phyloP scores from a whole-genome alignment of 1,140 invertebrate genomes.

The Achroia grisella region DNA sequence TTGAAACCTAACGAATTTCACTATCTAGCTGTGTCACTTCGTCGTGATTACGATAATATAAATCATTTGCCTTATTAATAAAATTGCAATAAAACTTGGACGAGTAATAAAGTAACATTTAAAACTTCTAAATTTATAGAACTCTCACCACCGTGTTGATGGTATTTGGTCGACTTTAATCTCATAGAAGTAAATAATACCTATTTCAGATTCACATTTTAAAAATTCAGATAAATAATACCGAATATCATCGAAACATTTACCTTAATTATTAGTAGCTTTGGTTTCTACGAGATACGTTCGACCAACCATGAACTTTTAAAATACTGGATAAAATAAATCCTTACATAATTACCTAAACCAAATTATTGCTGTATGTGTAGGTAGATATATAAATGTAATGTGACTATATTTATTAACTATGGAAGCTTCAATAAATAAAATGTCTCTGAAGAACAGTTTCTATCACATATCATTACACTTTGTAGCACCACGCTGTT shows the following conservation, averaged over 20 bases:
- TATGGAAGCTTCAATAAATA: constrained; percentile 70
- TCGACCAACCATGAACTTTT: constrained; percentile 26
- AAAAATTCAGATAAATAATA: neutral
- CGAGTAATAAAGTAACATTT: constrained; percentile 18
- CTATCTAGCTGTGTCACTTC: constrained; percentile 39
- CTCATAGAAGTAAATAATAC: constrained; percentile 19
- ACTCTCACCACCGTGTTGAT: constrained; percentile 13
- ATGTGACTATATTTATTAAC: constrained; percentile 53
- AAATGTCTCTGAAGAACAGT: constrained; percentile 70
- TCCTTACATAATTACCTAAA: constrained; percentile 41
- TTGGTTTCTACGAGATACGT: constrained; percentile 46
- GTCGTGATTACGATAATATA: constrained; percentile 16
- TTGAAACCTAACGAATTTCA: constrained; percentile 43
- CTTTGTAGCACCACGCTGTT: constrained; percentile 70
- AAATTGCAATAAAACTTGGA: constrained; percentile 19
- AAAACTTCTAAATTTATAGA: constrained; percentile 11
- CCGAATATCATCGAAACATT: constrained; percentile 6
- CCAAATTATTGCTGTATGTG: constrained; percentile 56
- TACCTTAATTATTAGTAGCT: constrained; percentile 30
- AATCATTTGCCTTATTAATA: constrained; percentile 16
- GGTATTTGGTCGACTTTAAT: constrained; percentile 21
- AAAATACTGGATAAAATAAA: constrained; percentile 50
- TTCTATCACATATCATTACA: constrained; percentile 72
- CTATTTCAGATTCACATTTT: neutral
- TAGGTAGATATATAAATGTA: constrained; percentile 38